Evolutionary conservation across 2,797 vertebrate genomes (phyloP).

Genomic region (Acrossocheilus wenchowensis): DNA sequence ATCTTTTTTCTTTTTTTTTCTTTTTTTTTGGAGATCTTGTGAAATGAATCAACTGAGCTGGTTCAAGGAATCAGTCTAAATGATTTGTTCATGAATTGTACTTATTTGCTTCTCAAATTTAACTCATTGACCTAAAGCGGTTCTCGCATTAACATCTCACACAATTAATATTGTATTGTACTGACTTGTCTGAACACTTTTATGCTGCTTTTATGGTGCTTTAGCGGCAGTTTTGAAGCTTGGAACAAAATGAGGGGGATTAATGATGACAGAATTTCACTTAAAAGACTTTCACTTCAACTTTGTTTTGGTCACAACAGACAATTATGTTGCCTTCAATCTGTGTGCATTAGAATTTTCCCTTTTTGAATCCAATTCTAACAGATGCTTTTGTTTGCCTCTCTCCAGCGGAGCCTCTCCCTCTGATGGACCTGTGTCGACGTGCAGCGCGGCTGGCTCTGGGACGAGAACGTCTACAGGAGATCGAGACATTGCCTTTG

Average conservation of each 20-base stretch:
- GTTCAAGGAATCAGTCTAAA: background rate
- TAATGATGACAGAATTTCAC: background rate
- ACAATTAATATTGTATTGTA: background rate
- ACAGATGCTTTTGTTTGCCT: background rate
- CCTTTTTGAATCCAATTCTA: background rate
- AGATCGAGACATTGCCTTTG: conserved; percentile 92
- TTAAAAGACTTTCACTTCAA: no score
- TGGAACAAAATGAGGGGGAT: background rate
- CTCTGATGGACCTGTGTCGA: conserved; percentile 96
- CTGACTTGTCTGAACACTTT: background rate
- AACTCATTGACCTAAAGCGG: background rate
- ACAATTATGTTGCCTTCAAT: background rate
- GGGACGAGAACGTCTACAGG: conserved; percentile 90
- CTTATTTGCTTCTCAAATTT: background rate
- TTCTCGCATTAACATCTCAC: background rate
- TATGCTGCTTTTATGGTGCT: background rate
- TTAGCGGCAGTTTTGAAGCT: background rate
- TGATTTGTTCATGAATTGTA: background rate
- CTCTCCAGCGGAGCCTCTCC: conserved; percentile 92
- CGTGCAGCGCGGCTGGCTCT: conserved; percentile 92
- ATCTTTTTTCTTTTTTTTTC: background rate
- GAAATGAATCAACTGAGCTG: background rate
- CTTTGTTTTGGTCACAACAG: no score
- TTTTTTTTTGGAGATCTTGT: background rate
- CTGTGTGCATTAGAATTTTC: background rate